A percentile compares a stretch with the other conserved stretches of the same genome.
These are phyloP conservation scores for Uloborus plumipes DNA, from an alignment of 2,888 invertebrate genomes.

Conservation along the genomic window DNA sequence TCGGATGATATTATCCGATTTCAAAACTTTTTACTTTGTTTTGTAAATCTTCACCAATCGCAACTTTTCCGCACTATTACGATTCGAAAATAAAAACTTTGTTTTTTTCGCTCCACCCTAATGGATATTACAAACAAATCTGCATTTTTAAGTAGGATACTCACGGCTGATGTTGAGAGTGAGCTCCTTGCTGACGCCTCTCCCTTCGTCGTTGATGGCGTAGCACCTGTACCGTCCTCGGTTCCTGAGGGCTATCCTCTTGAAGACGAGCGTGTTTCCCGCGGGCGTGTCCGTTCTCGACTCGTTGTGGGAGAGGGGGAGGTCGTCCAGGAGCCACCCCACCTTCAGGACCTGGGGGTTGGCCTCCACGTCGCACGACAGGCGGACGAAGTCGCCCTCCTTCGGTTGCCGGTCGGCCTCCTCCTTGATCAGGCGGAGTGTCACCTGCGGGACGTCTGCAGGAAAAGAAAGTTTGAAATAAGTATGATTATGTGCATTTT, in stretches of 20 bases:
- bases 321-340: conserved; percentile 19
- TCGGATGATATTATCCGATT: too few species aligned
- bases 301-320: conserved; percentile 13
- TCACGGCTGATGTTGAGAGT: conserved; percentile 18
- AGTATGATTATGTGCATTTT: too few species aligned
- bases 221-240: conserved; percentile 26
- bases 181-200: conserved; percentile 11
- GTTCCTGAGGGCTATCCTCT: not conserved
- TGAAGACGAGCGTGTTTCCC: conserved; percentile 4
- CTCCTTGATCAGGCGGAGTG: conserved; percentile 17
- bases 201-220: conserved; percentile 26
- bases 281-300: not conserved
- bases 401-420: conserved; percentile 6
- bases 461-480: not conserved
- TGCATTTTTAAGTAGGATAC: too few species aligned
- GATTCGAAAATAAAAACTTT: too few species aligned
- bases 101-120: too few species aligned
- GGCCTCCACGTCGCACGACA: conserved; percentile 22
- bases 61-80: too few species aligned
- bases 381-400: conserved; percentile 24
- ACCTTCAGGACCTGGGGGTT: conserved; percentile 15
- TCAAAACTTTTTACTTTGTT: too few species aligned
- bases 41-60: too few species aligned
- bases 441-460: conserved; percentile 23
- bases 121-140: too few species aligned